Percentiles rank a stretch among this genome's conserved stretches.
These are phyloP conservation scores for Patella vulgata DNA, from an alignment of 1,140 invertebrate species.

Conservation along the genomic window DNA sequence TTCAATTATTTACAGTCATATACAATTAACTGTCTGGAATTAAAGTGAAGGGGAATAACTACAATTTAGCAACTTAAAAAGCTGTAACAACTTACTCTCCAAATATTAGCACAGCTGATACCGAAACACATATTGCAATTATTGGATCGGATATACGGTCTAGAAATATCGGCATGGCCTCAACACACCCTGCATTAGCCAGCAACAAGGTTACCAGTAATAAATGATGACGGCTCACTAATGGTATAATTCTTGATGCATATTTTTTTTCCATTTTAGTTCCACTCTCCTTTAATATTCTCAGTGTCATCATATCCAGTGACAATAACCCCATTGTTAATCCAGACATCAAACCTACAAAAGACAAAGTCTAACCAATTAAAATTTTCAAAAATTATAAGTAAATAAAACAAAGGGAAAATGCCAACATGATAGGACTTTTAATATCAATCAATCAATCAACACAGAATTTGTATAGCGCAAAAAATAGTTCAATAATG, in stretches of 20 bases:
- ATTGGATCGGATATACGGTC: constrained; percentile 60
- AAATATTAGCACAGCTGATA: constrained; percentile 64
- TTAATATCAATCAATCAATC: not conserved
- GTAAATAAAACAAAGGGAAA: constrained; percentile 7
- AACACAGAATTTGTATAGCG: too few relatives aligned
- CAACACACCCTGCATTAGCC: constrained; percentile 62
- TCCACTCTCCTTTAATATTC: constrained; percentile 56
- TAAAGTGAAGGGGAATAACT: too few relatives aligned
- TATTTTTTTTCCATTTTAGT: constrained; percentile 52
- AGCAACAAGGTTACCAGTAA: constrained; percentile 62
- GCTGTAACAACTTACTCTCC: constrained; percentile 64
- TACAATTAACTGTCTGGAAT: too few relatives aligned
- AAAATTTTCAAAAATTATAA: too few relatives aligned
- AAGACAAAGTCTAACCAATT: too few relatives aligned
- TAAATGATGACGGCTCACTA: constrained; percentile 59
- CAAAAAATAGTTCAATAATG: not conserved
- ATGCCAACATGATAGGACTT: not conserved
- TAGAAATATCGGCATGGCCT: constrained; percentile 66
- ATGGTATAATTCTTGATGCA: constrained; percentile 56
- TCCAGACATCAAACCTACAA: constrained; percentile 63
- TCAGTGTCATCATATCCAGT: constrained; percentile 58
- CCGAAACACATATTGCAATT: constrained; percentile 59
- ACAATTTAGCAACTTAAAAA: too few relatives aligned
- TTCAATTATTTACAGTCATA: too few relatives aligned
- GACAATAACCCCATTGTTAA: constrained; percentile 63